Evolutionary conservation across 2,113 vertebrate genomes (phyloP), one percentile per base, ranked within the genome.

Genomic region (Anarrhichthys ocellatus): DNA sequence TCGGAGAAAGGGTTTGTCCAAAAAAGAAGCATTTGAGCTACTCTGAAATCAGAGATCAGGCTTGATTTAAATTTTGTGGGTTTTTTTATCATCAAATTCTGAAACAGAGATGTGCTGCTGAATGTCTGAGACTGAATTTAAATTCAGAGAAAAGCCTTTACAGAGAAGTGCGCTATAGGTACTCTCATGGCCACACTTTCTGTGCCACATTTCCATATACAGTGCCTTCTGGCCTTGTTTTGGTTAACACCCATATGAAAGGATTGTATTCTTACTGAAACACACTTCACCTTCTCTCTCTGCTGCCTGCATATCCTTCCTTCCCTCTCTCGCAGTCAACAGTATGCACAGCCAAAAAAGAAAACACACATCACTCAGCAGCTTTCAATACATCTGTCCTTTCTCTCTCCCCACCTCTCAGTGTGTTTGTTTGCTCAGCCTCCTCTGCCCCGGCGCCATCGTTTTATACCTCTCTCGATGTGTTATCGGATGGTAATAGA

Each of bases 391-490:
- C 74, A 64, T 85, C 64, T 72, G 46, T 67, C 77, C 71, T 78
- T 62, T 78, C 87, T 68, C 87, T 68, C 78, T 73, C 77, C 50
- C 27, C 61, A 18, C 74, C 86, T 87, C 84, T 88, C 50, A 8
- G 42, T 67, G 84, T 77, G 74, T 90, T 86, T 90, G 84, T 92
- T 93, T 92, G 88, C 76, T 88, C 78, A 86, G 76, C 74, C 83
- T 90, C 70, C 71, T 84, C 76, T 83, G 78, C 75, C 71, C 80
- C n/a, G 40, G 58, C 59, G 69, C 80, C 83, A 84, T 78, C 69
- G 62, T 90, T 87, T 83, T 72, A 66, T 59, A 64, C 64, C 40
- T 78, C 59, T 90, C 75, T 69, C 71, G 9, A 22, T 85, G 75
- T 80, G 68, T 72, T 86, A 85, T 81, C 2, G 59, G 72, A 77